Conservation (phyloP, 1,140 invertebrate genomes). For the Nasonia vitripennis region DNA sequence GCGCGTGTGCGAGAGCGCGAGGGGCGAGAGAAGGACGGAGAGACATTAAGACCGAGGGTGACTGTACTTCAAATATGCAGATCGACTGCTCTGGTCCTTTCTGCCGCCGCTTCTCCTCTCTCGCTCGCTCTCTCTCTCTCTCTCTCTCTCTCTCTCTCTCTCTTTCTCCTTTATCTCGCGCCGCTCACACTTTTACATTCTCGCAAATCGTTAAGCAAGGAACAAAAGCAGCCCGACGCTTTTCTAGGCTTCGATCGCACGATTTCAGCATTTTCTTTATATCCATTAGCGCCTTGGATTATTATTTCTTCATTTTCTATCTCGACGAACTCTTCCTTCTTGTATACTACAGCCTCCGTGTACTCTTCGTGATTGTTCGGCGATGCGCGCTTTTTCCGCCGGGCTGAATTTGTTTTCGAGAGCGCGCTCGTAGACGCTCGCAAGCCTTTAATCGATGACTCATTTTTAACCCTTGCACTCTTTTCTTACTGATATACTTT, state of each 20-base stretch:
- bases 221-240: conserved; percentile 51
- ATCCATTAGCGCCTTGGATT: conserved; percentile 51
- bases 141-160: background rate
- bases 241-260: conserved; percentile 52
- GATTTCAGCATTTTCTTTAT: conserved; percentile 53
- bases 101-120: background rate
- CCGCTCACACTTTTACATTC: conserved; percentile 52
- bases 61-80: conserved; percentile 62
- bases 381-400: background rate
- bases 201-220: conserved; percentile 54
- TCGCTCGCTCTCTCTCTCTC: background rate
- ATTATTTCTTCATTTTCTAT: conserved; percentile 34
- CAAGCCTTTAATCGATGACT: background rate
- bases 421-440: too few relatives aligned
- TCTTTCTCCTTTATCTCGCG: conserved; percentile 37
- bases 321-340: background rate
- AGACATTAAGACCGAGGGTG: conserved; percentile 53
- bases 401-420: too few relatives aligned
- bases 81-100: conserved; percentile 58
- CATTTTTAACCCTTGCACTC: background rate
- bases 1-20: background rate
- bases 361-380: background rate
- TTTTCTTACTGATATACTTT: background rate
- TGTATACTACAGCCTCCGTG: background rate
- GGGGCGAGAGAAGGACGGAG: conserved; percentile 44